Evolutionary conservation across 2,797 vertebrate genomes (phyloP).

Genomic region (Triplophysa bombifrons): DNA sequence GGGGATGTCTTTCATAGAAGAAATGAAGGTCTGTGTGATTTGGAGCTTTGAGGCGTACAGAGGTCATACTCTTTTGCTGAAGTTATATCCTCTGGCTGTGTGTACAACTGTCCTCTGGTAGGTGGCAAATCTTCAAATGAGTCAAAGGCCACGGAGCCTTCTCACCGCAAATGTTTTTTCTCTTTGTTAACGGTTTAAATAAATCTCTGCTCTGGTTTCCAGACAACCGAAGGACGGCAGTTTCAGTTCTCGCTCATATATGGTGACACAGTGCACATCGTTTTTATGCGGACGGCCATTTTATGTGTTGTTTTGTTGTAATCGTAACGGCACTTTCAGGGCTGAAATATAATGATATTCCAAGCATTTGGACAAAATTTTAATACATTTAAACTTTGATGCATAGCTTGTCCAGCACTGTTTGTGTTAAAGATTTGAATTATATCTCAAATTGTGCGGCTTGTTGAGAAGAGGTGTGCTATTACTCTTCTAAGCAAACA

Average conservation of each 20-base stretch:
- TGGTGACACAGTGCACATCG: background rate
- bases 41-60: conserved; percentile 78
- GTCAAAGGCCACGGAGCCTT: conserved; percentile 71
- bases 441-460: background rate
- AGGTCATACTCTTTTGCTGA: conserved; percentile 82
- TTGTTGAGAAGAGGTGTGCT: conserved; percentile 53
- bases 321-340: background rate
- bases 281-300: conserved; percentile 1
- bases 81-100: conserved; percentile 86
- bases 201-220: conserved; percentile 49
- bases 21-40: conserved; percentile 84
- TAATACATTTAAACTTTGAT: background rate
- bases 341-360: background rate
- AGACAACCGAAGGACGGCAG: conserved; percentile 45
- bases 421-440: background rate
- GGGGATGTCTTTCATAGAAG: conserved; percentile 84
- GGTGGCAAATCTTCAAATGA: conserved; percentile 73
- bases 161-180: conserved; percentile 66
- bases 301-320: conserved; percentile 23
- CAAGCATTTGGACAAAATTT: background rate
- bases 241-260: conserved; percentile 49
- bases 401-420: background rate
- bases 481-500: conserved; percentile 9
- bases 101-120: conserved; percentile 81
- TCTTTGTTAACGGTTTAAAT: conserved; percentile 54